Evolutionary conservation across 2,113 vertebrate species (phyloP).

Genomic region (Chiloscyllium plagiosum): DNA sequence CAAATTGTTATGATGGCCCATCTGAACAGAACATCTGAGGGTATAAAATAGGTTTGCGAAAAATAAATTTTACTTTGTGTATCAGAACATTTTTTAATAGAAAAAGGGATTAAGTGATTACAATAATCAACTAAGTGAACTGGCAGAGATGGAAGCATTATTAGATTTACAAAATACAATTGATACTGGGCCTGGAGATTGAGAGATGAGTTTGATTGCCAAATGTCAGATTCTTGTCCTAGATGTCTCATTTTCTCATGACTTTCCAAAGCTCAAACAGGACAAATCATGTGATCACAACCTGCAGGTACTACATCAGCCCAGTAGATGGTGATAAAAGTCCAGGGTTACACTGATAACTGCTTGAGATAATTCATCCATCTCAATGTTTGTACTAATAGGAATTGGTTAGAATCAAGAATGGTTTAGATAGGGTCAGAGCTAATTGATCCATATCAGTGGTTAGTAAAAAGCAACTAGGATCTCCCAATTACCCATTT

Average conservation of each 20-base stretch:
- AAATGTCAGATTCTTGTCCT: neutral
- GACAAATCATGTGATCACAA: neutral
- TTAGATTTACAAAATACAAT: neutral
- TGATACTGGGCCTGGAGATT: neutral
- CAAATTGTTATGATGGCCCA: neutral
- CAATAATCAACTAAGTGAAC: neutral
- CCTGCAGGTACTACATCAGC: neutral
- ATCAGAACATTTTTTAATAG: neutral
- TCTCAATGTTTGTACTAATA: neutral
- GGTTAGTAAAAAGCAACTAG: neutral
- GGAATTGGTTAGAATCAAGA: neutral
- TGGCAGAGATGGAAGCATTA: neutral
- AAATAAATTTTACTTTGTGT: neutral
- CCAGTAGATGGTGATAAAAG: slow-evolving; percentile 6
- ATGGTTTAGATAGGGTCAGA: neutral
- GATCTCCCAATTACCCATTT: neutral
- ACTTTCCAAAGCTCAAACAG: neutral
- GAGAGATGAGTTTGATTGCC: neutral
- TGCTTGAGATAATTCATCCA: neutral
- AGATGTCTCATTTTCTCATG: neutral
- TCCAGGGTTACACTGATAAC: neutral
- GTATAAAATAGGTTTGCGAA: neutral
- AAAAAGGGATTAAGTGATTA: neutral
- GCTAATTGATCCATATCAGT: neutral
- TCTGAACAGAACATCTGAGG: neutral